Evolutionary conservation across 2,797 vertebrate genomes (phyloP), one percentile per base, ranked within the genome.

Genomic region (Lacerta agilis): DNA sequence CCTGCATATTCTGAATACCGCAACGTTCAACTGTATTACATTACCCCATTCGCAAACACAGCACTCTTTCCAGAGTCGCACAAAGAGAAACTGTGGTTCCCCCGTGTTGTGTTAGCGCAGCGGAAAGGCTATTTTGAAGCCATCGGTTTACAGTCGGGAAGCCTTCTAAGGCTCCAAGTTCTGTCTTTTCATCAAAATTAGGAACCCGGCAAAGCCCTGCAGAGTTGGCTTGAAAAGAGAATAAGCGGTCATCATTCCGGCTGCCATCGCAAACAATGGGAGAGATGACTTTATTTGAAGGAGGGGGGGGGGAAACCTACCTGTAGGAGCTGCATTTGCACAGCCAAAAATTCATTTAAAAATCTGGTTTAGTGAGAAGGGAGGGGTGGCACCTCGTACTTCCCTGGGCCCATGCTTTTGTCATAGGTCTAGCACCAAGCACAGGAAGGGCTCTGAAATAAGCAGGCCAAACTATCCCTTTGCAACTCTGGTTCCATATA

Each of bases 71-170:
- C 86, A 81, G 67, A 92, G 82, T 3, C 38, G 23, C 17, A 17
- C 49, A 86, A 88, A 1, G 0, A 83, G 73, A 90, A 86, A 13
- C 9, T 43, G 81, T 67, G 23, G 23, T 78, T 93, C 90, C 88
- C 23, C 85, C 33, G 0, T 1, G 4, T 27, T 85, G 78, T 86
- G 76, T 36, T 72, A 93, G 36, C 38, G 58, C 88, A 81, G 75
- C 83, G 92, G 55, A 58, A 77, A 93, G 80, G 83, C 49, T 64
- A 33, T 61, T 82, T 82, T 71, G 55, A 91, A 87, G 80, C 2
- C 2, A 15, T 5, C 75, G 58, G 85, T 72, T 86, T 45, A 84
- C 43, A 33, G 79, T 61, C 36, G 58, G 41, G 66, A 66, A 92
- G 1, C 3, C 55, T 81, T 36, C 49, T 23, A 81, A 33, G 15